A percentile compares a stretch with the other conserved stretches of the same genome.
phyloP scores from a whole-genome alignment of 1,140 invertebrate genomes.

The Brachystomella parvula region DNA sequence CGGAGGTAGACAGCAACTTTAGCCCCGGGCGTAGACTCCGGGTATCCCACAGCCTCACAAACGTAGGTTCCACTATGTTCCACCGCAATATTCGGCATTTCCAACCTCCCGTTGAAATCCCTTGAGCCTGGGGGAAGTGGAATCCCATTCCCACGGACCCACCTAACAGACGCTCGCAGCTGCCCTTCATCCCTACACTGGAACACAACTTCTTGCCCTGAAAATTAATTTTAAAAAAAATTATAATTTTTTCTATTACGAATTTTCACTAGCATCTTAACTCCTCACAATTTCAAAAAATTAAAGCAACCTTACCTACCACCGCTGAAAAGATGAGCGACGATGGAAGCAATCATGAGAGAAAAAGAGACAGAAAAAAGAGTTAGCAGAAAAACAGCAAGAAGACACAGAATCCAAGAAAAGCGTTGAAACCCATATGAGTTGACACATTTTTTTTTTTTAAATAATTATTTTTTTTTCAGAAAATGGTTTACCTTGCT shows the following conservation, averaged over 20 bases:
- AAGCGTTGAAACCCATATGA: constrained; percentile 3
- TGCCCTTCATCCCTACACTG: constrained; percentile 82
- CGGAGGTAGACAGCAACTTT: constrained; percentile 55
- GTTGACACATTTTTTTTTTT: constrained; percentile 13
- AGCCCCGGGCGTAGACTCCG: constrained; percentile 47
- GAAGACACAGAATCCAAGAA: neutral
- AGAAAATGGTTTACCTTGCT: constrained; percentile 81
- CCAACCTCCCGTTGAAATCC: constrained; percentile 66
- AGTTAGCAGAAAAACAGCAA: neutral
- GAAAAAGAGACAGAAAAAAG: constrained; percentile 8
- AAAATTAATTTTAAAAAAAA: constrained; percentile 13
- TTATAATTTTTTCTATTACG: constrained; percentile 7
- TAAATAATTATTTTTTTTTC: too few species aligned
- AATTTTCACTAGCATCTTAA: neutral
- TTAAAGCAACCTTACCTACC: constrained; percentile 17
- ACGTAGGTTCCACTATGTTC: constrained; percentile 69
- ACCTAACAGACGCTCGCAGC: constrained; percentile 62
- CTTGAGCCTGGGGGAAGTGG: constrained; percentile 61
- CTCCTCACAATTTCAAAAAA: neutral
- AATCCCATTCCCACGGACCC: constrained; percentile 60
- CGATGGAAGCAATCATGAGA: neutral
- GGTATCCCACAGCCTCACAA: constrained; percentile 65
- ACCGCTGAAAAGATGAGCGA: constrained; percentile 6
- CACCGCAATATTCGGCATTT: constrained; percentile 73
- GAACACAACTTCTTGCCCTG: constrained; percentile 82